Percentiles rank a stretch among this genome's conserved stretches.
Evolutionary conservation across 2,113 vertebrate species (phyloP).

Genomic region (Psephotus haematonotus): DNA sequence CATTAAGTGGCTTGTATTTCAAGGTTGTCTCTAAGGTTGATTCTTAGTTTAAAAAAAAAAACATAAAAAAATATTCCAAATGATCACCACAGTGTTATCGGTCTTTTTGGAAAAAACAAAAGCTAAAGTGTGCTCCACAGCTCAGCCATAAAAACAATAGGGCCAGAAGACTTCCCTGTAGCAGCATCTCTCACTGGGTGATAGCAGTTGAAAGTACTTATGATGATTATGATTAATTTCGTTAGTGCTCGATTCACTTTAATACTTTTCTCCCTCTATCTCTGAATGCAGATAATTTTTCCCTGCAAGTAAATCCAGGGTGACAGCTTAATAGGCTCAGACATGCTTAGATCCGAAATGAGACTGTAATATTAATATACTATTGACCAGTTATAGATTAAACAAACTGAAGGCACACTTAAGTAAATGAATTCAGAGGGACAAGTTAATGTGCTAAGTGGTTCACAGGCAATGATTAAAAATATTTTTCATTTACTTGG

Average conservation of each 20-base stretch:
- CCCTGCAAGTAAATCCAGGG: constrained; percentile 78
- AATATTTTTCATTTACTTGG: constrained; percentile 69
- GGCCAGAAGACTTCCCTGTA: constrained; percentile 3
- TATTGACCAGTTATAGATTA: constrained; percentile 80
- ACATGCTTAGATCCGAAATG: constrained; percentile 75
- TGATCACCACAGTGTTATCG: background rate
- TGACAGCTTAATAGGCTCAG: constrained; percentile 84
- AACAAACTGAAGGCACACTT: constrained; percentile 61
- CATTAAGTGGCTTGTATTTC: constrained; percentile 1
- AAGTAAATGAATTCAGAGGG: constrained; percentile 69
- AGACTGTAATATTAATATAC: constrained; percentile 81
- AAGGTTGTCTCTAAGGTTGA: background rate
- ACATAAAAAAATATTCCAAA: background rate
- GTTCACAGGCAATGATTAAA: constrained; percentile 60
- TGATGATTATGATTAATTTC: constrained; percentile 72
- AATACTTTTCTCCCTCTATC: constrained; percentile 70
- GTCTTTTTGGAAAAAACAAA: constrained; percentile 17
- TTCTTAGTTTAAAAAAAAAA: background rate
- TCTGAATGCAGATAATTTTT: constrained; percentile 71
- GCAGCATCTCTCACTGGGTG: constrained; percentile 67
- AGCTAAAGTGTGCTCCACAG: background rate
- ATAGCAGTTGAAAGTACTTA: constrained; percentile 66
- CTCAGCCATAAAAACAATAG: background rate
- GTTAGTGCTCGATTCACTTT: constrained; percentile 73
- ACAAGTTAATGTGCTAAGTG: constrained; percentile 70